These are phyloP conservation scores for Drosophila tanythrix DNA, from an alignment of 2,888 invertebrate species.

Conservation along the genomic window DNA sequence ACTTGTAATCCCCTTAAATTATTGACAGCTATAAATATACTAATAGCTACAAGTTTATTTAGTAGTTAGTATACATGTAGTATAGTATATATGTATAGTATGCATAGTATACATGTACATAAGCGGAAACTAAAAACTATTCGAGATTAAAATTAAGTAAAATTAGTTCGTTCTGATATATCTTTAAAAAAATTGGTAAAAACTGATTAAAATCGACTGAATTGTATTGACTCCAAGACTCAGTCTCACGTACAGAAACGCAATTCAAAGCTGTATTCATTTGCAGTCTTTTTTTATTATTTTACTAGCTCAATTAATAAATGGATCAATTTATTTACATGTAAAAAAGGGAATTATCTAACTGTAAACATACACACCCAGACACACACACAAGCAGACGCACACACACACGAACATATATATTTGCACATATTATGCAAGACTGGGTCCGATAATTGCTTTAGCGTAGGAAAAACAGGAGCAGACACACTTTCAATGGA, in stretches of 20 bases:
- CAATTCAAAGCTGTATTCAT: background rate
- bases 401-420: background rate
- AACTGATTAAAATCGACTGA: background rate
- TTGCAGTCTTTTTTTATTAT: background rate
- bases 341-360: slow-evolving; percentile 6
- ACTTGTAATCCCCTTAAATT: background rate
- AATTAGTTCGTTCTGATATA: background rate
- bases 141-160: background rate
- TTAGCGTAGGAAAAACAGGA: slow-evolving; percentile 36
- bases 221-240: background rate
- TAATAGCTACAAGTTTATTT: background rate
- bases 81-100: no score
- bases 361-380: background rate
- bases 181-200: background rate
- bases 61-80: no score
- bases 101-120: rapidly evolving
- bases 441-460: slow-evolving; percentile 14
- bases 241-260: background rate
- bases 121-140: background rate
- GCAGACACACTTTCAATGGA: slow-evolving; percentile 33
- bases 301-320: background rate
- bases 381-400: background rate
- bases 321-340: background rate
- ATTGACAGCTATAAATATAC: background rate
- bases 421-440: slow-evolving; percentile 9